Evolutionary conservation across 2,888 invertebrate species (phyloP).

Genomic region (Neoscelio sp.): DNA sequence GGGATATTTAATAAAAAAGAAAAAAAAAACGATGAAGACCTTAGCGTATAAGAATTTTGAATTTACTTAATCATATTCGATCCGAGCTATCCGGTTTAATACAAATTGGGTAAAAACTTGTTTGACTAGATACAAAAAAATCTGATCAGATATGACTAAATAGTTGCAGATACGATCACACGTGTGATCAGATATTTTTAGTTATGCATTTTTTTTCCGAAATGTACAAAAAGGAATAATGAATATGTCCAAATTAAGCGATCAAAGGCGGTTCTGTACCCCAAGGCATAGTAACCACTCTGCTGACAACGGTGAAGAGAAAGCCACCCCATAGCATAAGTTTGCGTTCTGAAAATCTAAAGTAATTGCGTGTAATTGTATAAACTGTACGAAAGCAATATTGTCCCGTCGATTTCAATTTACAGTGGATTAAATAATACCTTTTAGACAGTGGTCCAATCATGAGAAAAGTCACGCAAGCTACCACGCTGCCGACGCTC

Average conservation of each 20-base stretch:
- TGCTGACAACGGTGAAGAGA: slow-evolving; percentile 90
- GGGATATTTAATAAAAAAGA: no score
- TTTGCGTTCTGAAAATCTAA: slow-evolving; percentile 88
- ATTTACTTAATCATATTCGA: no score
- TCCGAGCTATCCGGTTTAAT: no score
- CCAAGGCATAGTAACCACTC: slow-evolving; percentile 91
- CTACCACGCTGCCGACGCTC: slow-evolving; percentile 91
- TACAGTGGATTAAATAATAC: slow-evolving; percentile 72
- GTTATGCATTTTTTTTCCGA: background rate
- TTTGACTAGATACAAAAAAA: no score
- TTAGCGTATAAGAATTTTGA: no score
- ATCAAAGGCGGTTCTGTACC: slow-evolving; percentile 88
- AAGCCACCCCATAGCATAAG: slow-evolving; percentile 94
- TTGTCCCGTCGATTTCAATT: slow-evolving; percentile 37
- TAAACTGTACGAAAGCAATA: slow-evolving; percentile 27
- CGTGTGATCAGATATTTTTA: background rate
- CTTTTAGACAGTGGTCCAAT: slow-evolving; percentile 89
- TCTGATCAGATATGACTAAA: no score
- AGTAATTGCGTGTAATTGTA: slow-evolving; percentile 48
- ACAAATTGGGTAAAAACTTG: no score
- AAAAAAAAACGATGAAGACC: no score
- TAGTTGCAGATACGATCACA: no score
- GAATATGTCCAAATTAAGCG: slow-evolving; percentile 82
- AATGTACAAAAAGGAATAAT: no score
- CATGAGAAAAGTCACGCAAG: slow-evolving; percentile 88